Evolutionary conservation across 2,888 invertebrate species (phyloP).

Genomic region (Galerucella nymphaeae): DNA sequence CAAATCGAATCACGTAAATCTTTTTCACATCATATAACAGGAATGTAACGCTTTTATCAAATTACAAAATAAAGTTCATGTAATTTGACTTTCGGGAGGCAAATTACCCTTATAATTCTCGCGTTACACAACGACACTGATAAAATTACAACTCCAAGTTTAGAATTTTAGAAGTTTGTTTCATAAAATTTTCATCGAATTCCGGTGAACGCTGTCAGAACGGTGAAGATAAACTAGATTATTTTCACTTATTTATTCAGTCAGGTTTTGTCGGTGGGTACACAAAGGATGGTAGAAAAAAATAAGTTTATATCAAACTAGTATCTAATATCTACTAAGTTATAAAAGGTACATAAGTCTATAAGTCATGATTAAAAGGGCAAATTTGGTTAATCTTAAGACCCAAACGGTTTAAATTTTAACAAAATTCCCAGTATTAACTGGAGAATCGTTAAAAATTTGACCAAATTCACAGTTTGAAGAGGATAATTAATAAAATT

Average conservation of each 20-base stretch:
- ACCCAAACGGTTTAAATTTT: too few relatives aligned
- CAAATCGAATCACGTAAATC: conserved; percentile 17
- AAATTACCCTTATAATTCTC: conserved; percentile 42
- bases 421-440: too few relatives aligned
- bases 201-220: conserved; percentile 23
- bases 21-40: conserved; percentile 18
- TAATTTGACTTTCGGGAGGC: conserved; percentile 43
- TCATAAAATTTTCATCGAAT: conserved; percentile 47
- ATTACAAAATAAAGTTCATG: conserved; percentile 44
- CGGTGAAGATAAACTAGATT: conserved; percentile 39
- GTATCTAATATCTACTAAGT: not conserved
- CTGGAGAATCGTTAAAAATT: too few relatives aligned
- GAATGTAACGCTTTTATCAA: conserved; percentile 38
- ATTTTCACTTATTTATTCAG: conserved; percentile 44
- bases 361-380: too few relatives aligned
- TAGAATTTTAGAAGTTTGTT: conserved; percentile 43
- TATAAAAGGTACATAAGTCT: too few relatives aligned
- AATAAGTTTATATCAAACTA: not conserved
- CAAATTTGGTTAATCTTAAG: too few relatives aligned
- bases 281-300: not conserved
- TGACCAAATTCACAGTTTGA: too few relatives aligned
- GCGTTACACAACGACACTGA: conserved; percentile 41
- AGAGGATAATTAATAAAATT: too few relatives aligned
- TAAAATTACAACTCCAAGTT: conserved; percentile 41
- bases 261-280: not conserved